phyloP scores from a whole-genome alignment of 1,140 invertebrate species.

The Antheraea pernyi region DNA sequence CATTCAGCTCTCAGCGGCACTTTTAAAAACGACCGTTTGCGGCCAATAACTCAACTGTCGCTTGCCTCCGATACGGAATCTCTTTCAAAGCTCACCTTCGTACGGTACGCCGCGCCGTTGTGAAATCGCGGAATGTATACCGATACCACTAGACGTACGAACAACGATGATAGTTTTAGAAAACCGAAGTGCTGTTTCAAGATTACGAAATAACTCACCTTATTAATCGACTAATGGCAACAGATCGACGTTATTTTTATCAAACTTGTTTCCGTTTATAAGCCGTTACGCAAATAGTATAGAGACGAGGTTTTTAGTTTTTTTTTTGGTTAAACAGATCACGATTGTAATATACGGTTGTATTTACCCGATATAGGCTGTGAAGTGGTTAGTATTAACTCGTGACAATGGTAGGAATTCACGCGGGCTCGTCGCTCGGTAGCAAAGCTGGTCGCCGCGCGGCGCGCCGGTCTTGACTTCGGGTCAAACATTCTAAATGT shows the following conservation, averaged over 20 bases:
- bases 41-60: slow-evolving; percentile 39
- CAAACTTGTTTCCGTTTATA: slow-evolving; percentile 8
- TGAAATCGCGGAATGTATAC: slow-evolving; percentile 35
- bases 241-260: slow-evolving; percentile 8
- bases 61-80: slow-evolving; percentile 30
- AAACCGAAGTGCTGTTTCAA: slow-evolving; percentile 24
- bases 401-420: slow-evolving; percentile 73
- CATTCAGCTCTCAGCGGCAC: slow-evolving; percentile 50
- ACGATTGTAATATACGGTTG: no score
- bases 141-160: slow-evolving; percentile 43
- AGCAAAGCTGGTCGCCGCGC: slow-evolving; percentile 18
- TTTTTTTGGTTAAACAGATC: no score
- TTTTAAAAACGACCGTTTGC: slow-evolving; percentile 32
- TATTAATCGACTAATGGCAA: slow-evolving; percentile 7
- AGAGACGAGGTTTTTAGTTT: no score
- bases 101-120: slow-evolving; percentile 32
- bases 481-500: slow-evolving; percentile 74
- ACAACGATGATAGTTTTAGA: slow-evolving; percentile 41
- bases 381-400: slow-evolving; percentile 17
- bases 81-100: slow-evolving; percentile 38
- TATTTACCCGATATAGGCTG: slow-evolving; percentile 27
- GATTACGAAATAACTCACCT: slow-evolving; percentile 21
- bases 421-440: slow-evolving; percentile 49
- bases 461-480: slow-evolving; percentile 34
- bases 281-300: no score